Conservation (phyloP, 92 coral and sea anemone genomes). For the Phenganax marumi region DNA sequence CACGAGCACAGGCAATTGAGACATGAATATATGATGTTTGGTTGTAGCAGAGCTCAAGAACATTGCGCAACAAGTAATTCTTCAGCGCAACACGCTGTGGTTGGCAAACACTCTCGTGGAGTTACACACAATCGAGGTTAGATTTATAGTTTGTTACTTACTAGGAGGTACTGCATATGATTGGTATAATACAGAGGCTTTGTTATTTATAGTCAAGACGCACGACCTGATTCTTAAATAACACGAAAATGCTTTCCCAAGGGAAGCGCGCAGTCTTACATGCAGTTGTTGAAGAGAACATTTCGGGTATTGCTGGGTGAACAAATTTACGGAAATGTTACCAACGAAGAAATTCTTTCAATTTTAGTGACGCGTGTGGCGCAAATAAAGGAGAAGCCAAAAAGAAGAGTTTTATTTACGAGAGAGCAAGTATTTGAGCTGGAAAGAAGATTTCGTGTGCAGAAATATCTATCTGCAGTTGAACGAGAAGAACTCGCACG, state of each 20-base stretch:
- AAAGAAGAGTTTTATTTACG: slow-evolving; percentile 82
- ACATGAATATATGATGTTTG: not conserved
- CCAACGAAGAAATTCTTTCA: not conserved
- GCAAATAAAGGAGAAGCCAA: slow-evolving; percentile 59
- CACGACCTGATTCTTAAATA: no score
- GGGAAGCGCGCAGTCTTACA: no score
- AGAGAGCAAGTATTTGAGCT: slow-evolving; percentile 88
- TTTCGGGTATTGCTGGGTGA: not conserved
- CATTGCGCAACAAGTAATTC: no score
- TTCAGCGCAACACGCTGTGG: no score
- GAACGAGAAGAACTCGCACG: slow-evolving; percentile 96
- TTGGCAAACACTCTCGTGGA: no score
- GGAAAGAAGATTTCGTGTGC: slow-evolving; percentile 91
- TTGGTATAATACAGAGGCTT: no score
- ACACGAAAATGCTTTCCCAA: no score
- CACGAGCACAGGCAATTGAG: not conserved
- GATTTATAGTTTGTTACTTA: no score
- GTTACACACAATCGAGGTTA: no score
- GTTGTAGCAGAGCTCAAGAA: not conserved
- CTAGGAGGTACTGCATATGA: no score
- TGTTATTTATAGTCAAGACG: no score
- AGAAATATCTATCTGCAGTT: slow-evolving; percentile 87
- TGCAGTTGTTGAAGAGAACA: no score
- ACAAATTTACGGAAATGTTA: not conserved
- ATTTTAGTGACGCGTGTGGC: slow-evolving; percentile 24